Evolutionary conservation across 1,140 invertebrate genomes (phyloP), one percentile per base, ranked within the genome.

Genomic region (Drosophila ficusphila): DNA sequence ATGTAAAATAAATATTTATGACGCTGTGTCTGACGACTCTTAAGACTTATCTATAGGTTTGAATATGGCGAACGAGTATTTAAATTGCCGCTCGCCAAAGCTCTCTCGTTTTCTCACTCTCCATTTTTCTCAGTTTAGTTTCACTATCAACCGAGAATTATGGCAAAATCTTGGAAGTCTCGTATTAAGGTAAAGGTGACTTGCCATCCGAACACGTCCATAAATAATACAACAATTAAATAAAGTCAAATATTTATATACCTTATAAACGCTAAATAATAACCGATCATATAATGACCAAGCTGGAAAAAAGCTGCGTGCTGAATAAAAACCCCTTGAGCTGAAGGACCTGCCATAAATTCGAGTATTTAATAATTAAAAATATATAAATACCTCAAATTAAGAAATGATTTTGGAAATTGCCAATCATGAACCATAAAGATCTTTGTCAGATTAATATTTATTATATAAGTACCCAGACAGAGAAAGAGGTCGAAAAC

Each of bases 1-100:
- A 67, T 56, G 52, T 62, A 44, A 74, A 79, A 89, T 75, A 77
- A 65, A 86, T 88, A 88, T 88, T 88, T 86, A 88, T 88, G 77
- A 88, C 82, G 77, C 77, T 82, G 60, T 64, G 74, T 78, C 76
- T 54, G 83, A 78, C 78, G 54, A 53, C 57, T 56, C 58, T 47
- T 42, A 71, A 58, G 65, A 86, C 67, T 88, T 82, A 88, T 86
- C 81, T 77, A 67, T 68, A 42, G 60, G 41, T 41, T 49, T 51
- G 39, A 64, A 27, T 72, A 39, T 33, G 33, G 47, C 57, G 48
- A 73, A 47, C 48, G 58, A 56, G 34, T 76, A 79, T 79, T 86
- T 41, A 73, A 79, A 86, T 81, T 41, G 48, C 52, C 64, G 33
- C 27, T 52, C 52, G 29, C 18, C 23, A 16, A 4, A 12, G 25